Evolutionary conservation across 2,797 vertebrate genomes (phyloP).

Genomic region (Adelosebastes latens): DNA sequence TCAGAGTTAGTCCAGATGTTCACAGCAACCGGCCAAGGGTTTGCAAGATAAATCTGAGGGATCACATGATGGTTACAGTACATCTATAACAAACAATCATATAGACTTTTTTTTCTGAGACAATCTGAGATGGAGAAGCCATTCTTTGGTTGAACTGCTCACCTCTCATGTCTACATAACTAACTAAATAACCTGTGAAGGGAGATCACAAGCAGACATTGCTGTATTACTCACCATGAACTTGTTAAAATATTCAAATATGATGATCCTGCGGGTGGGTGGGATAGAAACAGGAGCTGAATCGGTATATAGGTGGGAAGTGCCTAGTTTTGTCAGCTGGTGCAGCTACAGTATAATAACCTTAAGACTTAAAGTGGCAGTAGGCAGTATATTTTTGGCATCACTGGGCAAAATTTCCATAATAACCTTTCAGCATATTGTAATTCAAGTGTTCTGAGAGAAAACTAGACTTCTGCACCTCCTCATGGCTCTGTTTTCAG

Average conservation of each 20-base stretch:
- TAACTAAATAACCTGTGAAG: neutral
- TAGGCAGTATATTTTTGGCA: no score
- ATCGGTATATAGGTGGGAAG: neutral
- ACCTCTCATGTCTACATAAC: neutral
- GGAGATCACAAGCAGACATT: neutral
- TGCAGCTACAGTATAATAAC: neutral
- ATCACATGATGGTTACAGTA: neutral
- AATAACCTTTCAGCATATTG: no score
- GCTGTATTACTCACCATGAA: neutral
- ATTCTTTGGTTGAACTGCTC: neutral
- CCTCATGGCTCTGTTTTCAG: no score
- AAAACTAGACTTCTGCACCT: no score
- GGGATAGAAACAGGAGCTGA: neutral
- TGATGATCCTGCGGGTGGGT: neutral
- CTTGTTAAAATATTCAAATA: neutral
- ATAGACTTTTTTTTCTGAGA: neutral
- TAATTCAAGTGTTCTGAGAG: no score
- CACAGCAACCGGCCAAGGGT: neutral
- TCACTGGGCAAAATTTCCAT: no score
- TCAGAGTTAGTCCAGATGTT: neutral
- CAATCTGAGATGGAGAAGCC: neutral
- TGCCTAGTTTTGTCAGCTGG: neutral
- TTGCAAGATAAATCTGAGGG: neutral
- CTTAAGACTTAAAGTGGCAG: neutral
- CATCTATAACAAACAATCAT: neutral